Evolutionary conservation across 2,888 invertebrate species (phyloP), one percentile per base, ranked within the genome.

Genomic region (Dinocampus coccinellae): DNA sequence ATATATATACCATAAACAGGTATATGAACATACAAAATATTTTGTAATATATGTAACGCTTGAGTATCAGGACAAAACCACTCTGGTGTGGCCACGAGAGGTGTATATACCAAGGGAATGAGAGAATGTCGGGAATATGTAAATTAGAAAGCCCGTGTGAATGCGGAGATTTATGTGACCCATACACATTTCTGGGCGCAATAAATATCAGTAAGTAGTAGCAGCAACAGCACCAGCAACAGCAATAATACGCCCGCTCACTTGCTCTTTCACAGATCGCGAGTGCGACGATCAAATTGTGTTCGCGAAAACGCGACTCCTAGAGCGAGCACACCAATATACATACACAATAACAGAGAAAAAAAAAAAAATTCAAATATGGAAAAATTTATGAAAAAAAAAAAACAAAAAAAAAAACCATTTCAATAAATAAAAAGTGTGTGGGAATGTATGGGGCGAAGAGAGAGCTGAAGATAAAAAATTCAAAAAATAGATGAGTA

Each of bases 151-250:
- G 85, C 82, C 80, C 84, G 86, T 86, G 86, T 87, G 87, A 87
- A 87, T 87, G 85, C 87, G 83, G 85, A 87, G 87, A 87, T 87
- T 87, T 87, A 87, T 86, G 85, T 83, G 81, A 81, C 77, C 83
- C 84, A 82, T 84, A 85, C 86, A 83, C 85, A 85, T 87, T 87
- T 87, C 86, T 86, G 85, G 85, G 81, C 83, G 87, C 84, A 87
- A 87, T 86, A 87, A 87, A 87, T 87, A 87, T 87, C 86, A 86
- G 87, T 87, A 87, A 87, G 87, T 87, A 87, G 87, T 77, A 75
- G 66, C 62, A 66, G 64, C 58, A 52, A 55, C 52, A 63, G 69
- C 36, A 65, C 67, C 69, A 70, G 36, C 61, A 52, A 53, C 36
- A 70, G 62, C 34, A n/a, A n/a, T 66, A 57, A 55, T 58, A 60